Evolutionary conservation across 1,140 invertebrate species (phyloP), one percentile per base, ranked within the genome.

Genomic region (Megalopta genalis): DNA sequence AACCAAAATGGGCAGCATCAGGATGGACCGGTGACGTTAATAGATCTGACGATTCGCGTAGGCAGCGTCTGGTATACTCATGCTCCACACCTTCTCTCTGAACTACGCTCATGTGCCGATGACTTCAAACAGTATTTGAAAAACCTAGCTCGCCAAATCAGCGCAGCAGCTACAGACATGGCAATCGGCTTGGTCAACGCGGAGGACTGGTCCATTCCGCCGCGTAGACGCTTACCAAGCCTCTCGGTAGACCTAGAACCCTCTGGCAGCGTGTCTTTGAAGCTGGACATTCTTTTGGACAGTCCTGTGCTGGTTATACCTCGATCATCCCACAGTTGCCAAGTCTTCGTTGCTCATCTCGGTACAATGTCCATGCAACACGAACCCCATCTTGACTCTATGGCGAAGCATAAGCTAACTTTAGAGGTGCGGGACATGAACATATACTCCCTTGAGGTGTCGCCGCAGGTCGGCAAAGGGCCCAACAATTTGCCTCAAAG

Each of bases 31-130:
- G 89, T 90, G 82, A 93, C 89, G 4, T 83, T 80, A 2, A 91
- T 92, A 0, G 89, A 93, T 57, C 87, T 94, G 0, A 92, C 89
- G 0, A 93, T 99, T 68, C 94, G 96, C 76, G 96, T 99, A 94
- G 98, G 97, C 0, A 98, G 98, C 54, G 96, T 99, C 52, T 98
- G 97, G 94, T 99, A 99, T 91, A 97, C 97, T 1, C 98, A 99
- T 92, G 98, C 97, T 42, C 96, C 97, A 0, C 94, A 96, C 75
- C 95, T 99, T 87, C 93, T 99, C 21, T 94, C 95, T n/a, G 98
- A 99, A 90, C 92, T 99, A 37, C 95, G 95, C 82, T 96, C 96
- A 1, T 99, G 98, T 27, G 91, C 90, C 4, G 90, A 93, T 25
- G 95, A 96, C 84, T 96, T 96, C 83, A 95, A 95, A 81, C 94